These are phyloP conservation scores for Sebastes nivosus DNA, from an alignment of 2,797 vertebrate species.

Conservation along the genomic window DNA sequence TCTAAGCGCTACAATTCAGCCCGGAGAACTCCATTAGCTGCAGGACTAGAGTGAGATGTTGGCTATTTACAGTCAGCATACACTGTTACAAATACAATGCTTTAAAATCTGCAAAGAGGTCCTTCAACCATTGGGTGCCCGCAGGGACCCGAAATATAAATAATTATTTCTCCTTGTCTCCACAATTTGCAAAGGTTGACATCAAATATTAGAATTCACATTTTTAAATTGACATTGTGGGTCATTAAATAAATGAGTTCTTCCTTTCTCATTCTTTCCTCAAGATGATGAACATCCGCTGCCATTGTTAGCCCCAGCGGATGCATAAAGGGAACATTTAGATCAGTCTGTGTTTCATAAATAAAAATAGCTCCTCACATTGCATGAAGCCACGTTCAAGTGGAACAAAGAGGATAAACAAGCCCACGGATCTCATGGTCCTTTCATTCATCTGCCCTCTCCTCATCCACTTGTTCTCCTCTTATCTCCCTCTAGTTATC, in stretches of 20 bases:
- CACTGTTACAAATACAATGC: neutral
- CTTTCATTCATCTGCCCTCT: constrained; percentile 19
- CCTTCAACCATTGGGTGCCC: neutral
- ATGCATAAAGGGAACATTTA: neutral
- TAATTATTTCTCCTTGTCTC: neutral
- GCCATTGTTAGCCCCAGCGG: neutral
- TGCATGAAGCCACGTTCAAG: neutral
- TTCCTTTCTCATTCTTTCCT: neutral
- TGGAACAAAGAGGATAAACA: constrained; percentile 17
- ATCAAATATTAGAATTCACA: neutral
- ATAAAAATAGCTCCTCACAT: constrained; percentile 22
- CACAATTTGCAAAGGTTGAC: neutral
- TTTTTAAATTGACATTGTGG: neutral
- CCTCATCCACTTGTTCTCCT: constrained; percentile 26
- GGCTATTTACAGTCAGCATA: no score
- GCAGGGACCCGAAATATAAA: neutral
- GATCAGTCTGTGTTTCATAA: neutral
- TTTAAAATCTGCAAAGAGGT: neutral
- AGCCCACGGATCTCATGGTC: neutral
- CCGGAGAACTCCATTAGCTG: no score
- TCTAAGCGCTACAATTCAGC: no score
- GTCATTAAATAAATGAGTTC: neutral
- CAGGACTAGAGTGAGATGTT: no score
- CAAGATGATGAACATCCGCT: neutral
- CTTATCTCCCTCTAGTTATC: constrained; percentile 2